Conservation (phyloP, 1,140 invertebrate species). For the Lepidotrigona ventralis region DNA sequence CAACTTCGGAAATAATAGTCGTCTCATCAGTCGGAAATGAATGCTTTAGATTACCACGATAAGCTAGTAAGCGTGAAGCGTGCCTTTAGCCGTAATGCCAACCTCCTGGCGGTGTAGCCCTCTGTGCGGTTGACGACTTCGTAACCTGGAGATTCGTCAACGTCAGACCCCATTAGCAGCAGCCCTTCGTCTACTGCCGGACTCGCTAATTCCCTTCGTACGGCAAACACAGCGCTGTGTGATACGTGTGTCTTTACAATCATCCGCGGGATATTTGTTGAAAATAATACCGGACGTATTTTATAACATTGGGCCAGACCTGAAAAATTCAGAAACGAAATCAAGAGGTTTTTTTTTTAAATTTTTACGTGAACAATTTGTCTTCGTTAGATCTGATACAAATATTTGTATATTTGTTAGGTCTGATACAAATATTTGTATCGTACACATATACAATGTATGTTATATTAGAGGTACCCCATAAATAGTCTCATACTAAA, state of each 20-base stretch:
- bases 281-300: not conserved
- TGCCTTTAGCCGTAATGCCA: conserved; percentile 37
- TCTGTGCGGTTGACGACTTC: conserved; percentile 68
- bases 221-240: conserved; percentile 15
- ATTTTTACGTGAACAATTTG: too few relatives aligned
- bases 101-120: conserved; percentile 37
- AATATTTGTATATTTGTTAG: too few relatives aligned
- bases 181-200: conserved; percentile 61
- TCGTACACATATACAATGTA: too few relatives aligned
- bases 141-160: conserved; percentile 74
- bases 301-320: not conserved
- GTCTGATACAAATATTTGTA: too few relatives aligned
- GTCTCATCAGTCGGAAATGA: conserved; percentile 56
- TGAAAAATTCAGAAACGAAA: too few relatives aligned
- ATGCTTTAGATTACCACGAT: conserved; percentile 55
- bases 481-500: too few relatives aligned
- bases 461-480: too few relatives aligned
- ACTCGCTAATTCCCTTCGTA: conserved; percentile 66
- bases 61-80: conserved; percentile 55
- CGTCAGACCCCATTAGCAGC: conserved; percentile 73
- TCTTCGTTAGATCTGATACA: too few relatives aligned
- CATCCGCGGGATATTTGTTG: not conserved
- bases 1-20: conserved; percentile 40
- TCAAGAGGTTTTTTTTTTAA: too few relatives aligned
- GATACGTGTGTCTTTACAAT: not conserved